Percentiles rank a stretch among this genome's conserved stretches.
Evolutionary conservation across 2,797 vertebrate species (phyloP).

Genomic region (Zalophus californianus): DNA sequence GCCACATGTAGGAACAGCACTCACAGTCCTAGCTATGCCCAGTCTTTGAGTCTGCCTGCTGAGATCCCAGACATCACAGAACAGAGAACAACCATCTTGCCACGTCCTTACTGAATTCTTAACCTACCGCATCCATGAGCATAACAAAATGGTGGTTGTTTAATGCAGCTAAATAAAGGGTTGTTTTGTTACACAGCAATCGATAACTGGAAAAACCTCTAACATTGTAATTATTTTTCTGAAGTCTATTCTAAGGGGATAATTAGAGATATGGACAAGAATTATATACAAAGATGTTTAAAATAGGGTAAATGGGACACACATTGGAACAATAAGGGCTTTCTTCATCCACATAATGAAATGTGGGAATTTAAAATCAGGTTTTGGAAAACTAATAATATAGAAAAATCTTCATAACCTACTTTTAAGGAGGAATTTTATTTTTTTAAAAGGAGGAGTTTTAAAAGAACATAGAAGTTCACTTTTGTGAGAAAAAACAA

Average conservation of each 20-base stretch:
- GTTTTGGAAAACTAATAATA: not conserved
- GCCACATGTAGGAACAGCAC: not conserved
- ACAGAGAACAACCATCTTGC: not conserved
- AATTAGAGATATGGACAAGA: not conserved
- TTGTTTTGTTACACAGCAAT: not conserved
- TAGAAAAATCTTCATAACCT: not conserved
- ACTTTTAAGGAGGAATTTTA: not conserved
- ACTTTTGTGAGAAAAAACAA: not conserved
- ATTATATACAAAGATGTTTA: conserved; percentile 24
- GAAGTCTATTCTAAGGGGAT: conserved; percentile 27
- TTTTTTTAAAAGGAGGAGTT: not conserved
- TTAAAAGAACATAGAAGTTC: conserved; percentile 38
- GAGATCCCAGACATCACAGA: not conserved
- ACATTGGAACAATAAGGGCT: not conserved
- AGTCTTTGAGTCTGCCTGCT: not conserved
- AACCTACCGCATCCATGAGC: not conserved
- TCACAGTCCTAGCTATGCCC: not conserved
- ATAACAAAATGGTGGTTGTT: not conserved
- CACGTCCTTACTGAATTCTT: not conserved
- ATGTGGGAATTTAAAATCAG: conserved; percentile 24
- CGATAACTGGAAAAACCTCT: not conserved
- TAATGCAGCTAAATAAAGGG: not conserved
- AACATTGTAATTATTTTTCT: not conserved
- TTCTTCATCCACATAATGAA: conserved; percentile 4
- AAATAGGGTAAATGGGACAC: not conserved